These are phyloP conservation scores for Callithrix jacchus DNA, from an alignment of 2,113 vertebrate genomes.

Conservation along the genomic window DNA sequence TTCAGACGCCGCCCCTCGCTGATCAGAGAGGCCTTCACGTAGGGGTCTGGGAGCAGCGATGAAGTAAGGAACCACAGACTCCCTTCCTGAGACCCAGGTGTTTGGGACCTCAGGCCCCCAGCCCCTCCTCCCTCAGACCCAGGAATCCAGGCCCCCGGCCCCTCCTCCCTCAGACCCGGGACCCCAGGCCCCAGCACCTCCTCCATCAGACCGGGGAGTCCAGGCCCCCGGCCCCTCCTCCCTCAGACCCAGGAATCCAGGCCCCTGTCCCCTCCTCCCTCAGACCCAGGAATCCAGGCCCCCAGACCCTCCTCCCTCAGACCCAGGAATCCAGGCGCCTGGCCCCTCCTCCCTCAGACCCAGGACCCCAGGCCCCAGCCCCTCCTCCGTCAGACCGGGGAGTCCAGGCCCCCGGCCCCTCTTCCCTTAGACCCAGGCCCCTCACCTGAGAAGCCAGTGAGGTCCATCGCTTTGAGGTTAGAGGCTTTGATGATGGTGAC, in stretches of 20 bases:
- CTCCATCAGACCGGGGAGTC: no score
- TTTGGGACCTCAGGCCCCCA: background rate
- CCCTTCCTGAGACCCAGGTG: background rate
- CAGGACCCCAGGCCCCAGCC: rapidly evolving
- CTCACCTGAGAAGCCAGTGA: conserved; percentile 93
- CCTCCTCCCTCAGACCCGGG: background rate
- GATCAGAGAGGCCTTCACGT: conserved; percentile 94
- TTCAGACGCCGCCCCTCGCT: conserved; percentile 94
- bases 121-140: background rate
- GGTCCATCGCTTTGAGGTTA: conserved; percentile 97
- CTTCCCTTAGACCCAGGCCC: background rate
- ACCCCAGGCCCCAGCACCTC: background rate
- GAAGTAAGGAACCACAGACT: background rate
- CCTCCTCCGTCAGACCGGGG: background rate
- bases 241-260: background rate
- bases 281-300: background rate
- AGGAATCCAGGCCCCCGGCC: background rate
- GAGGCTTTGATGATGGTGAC: conserved; percentile 95
- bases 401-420: background rate
- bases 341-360: background rate
- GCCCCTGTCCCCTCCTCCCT: no score
- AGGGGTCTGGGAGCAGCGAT: conserved; percentile 86
- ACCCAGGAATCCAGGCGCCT: background rate
- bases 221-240: background rate
- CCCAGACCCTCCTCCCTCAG: background rate